Conservation (phyloP, 2,797 vertebrate species). For the Halcyon smyrnensis region DNA sequence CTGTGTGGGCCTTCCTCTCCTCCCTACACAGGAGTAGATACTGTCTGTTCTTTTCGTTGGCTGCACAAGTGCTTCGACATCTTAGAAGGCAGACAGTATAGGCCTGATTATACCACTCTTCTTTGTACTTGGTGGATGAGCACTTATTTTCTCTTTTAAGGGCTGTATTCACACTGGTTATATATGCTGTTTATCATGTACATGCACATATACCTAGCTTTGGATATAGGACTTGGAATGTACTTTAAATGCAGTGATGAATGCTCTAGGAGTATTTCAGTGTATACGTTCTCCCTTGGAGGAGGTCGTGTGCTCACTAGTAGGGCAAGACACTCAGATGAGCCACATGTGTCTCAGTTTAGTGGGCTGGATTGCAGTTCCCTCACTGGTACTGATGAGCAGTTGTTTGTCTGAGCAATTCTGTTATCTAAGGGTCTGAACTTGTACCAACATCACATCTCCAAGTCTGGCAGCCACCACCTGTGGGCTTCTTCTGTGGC, state of each 20-base stretch:
- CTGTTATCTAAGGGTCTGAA: not conserved
- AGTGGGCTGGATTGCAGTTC: not conserved
- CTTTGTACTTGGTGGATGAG: not conserved
- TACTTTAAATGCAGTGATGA: not conserved
- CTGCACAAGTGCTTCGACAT: not conserved
- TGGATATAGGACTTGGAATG: not conserved
- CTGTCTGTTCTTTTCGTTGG: not conserved
- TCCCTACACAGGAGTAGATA: rapidly evolving
- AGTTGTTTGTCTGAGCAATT: not conserved
- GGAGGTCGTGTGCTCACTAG: not conserved
- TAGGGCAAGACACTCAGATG: not conserved
- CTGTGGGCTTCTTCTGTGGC: not conserved
- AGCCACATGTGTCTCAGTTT: not conserved
- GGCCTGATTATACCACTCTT: not conserved
- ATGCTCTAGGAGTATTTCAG: not conserved
- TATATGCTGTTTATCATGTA: not conserved
- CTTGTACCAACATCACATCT: not conserved
- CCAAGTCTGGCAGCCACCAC: not conserved
- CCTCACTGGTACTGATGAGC: not conserved
- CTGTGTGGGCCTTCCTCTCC: not conserved
- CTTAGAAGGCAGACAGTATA: not conserved
- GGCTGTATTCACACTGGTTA: not conserved
- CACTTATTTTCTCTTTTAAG: not conserved
- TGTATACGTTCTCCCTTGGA: not conserved
- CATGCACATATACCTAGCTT: not conserved